These are phyloP conservation scores for Crossaster papposus DNA, from an alignment of 53 echinoderm and acorn worm species.

Conservation along the genomic window DNA sequence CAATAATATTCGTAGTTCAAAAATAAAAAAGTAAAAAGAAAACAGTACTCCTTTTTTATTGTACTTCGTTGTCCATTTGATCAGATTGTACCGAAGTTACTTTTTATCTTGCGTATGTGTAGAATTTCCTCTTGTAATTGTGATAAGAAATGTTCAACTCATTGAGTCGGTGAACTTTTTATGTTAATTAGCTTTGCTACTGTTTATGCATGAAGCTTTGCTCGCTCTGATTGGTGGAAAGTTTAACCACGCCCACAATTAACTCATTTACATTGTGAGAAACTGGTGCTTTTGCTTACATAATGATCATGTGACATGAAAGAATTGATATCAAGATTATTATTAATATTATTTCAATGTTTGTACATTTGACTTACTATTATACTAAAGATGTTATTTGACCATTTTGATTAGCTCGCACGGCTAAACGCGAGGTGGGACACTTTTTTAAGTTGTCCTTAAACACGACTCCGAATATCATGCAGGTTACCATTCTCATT, in stretches of 20 bases:
- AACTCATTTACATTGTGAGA: neutral
- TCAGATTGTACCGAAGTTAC: neutral
- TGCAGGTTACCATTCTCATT: neutral
- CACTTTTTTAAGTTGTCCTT: neutral
- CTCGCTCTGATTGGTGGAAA: constrained; percentile 27
- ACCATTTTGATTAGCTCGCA: neutral
- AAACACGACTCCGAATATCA: neutral
- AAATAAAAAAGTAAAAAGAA: neutral
- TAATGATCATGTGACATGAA: neutral
- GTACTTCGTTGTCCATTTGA: neutral
- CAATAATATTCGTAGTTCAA: neutral
- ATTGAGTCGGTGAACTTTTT: neutral
- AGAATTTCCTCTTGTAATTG: neutral
- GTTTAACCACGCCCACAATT: constrained; percentile 15
- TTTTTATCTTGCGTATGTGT: neutral
- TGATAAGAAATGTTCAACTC: too few species aligned
- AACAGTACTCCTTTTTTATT: neutral
- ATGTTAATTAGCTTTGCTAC: neutral
- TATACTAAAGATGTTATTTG: neutral
- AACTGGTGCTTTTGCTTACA: neutral
- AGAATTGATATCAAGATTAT: too few species aligned
- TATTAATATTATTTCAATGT: too few species aligned
- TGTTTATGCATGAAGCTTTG: constrained; percentile 32
- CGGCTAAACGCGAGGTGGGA: neutral
- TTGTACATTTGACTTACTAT: neutral